Evolutionary conservation across 2,797 vertebrate genomes (phyloP).

Genomic region (Typhlichthys subterraneus): DNA sequence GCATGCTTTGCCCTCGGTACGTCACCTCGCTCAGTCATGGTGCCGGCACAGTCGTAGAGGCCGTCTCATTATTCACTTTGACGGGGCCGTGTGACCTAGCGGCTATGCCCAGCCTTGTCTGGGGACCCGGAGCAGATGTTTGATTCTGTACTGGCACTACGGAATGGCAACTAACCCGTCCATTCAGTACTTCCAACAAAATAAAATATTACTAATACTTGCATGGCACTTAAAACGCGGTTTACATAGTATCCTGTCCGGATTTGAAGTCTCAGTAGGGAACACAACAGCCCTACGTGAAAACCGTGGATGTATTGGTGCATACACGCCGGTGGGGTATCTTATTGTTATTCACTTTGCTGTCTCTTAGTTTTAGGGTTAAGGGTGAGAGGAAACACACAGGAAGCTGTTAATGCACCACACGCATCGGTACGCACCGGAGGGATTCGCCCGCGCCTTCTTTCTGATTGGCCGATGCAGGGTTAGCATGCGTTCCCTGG

Average conservation of each 20-base stretch:
- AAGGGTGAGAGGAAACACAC: constrained; percentile 25
- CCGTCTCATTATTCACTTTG: constrained; percentile 73
- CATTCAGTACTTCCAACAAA: constrained; percentile 21
- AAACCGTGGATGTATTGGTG: constrained; percentile 13
- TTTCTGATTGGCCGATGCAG: constrained; percentile 57
- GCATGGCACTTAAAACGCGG: constrained; percentile 77
- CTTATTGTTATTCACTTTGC: constrained; percentile 30
- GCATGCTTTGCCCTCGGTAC: constrained; percentile 67
- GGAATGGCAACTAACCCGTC: constrained; percentile 24
- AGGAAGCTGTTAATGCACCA: constrained; percentile 60
- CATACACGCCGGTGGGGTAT: background rate
- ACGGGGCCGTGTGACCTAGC: constrained; percentile 66
- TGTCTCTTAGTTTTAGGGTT: constrained; percentile 16
- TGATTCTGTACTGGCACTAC: constrained; percentile 31
- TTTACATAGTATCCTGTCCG: constrained; percentile 77
- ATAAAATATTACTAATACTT: constrained; percentile 48
- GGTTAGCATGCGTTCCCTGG: constrained; percentile 19
- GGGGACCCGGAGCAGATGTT: constrained; percentile 62
- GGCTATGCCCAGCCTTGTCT: constrained; percentile 46
- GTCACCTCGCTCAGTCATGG: constrained; percentile 66
- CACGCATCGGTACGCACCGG: constrained; percentile 41
- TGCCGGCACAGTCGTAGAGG: constrained; percentile 46
- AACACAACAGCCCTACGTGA: constrained; percentile 69
- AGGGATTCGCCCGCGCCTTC: constrained; percentile 52
- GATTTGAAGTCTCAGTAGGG: constrained; percentile 83